Base-by-base conservation (phyloP, 2,113 vertebrate genomes). In the Labeo catla region DNA sequence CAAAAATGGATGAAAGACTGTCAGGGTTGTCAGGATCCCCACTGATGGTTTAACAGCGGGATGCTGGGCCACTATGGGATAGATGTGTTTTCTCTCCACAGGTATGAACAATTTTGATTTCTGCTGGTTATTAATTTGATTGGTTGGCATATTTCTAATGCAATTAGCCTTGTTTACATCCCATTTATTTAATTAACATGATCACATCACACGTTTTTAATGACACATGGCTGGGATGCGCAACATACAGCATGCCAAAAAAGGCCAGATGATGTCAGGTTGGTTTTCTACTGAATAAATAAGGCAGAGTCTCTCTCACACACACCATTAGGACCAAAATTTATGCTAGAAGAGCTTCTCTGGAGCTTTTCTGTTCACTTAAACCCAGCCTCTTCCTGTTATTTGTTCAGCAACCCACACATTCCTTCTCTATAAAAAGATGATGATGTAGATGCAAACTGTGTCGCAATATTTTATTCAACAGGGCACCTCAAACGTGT, bases 1-100 rank as follows among this genome's bases (percentile, higher is more conserved):
- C 66, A 39, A 74, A 79, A 79, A 78, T 45, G 49, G 85, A 72
- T 86, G 84, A 78, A 81, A 86, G 79, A 61, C 74, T 63, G 73
- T 63, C 72, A 66, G 73, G 70, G 50, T 61, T 83, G 84, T 81
- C 79, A 83, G 47, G 76, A 68, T 52, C 80, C 39, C 79, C 28
- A 82, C 84, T 83, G 87, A 73, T 72, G 59, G 63, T 80, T 83
- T 78, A 66, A 72, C 63, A 72, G 78, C 74, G 83, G 79, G 83
- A 86, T 12, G n/a, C 23, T 2, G 19, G 84, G 78, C 76, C 79
- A 88, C 70, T 86, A 7, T 47, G 76, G 80, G 79, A 88, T 72
- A 36, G 36, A 36, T 19, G 52, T 9, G 43, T 73, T 86, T 88
- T 78, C 72, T 63, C 36, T 88, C 65, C 65, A 52, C 59, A 86